phyloP scores from a whole-genome alignment of 2,797 vertebrate genomes.

The Galago senegalensis region DNA sequence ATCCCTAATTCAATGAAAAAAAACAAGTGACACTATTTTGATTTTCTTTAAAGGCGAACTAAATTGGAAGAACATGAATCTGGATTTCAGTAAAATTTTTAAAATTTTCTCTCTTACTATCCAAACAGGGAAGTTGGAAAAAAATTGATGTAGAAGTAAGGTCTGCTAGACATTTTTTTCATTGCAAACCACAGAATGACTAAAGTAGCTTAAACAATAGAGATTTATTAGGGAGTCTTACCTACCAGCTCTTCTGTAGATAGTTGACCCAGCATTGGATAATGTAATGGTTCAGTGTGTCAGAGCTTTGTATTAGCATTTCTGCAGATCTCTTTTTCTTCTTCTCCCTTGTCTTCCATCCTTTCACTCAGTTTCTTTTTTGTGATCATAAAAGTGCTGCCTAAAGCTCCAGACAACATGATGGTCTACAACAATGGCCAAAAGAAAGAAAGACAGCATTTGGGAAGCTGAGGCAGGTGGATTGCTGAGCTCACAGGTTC shows the following conservation, averaged over 20 bases:
- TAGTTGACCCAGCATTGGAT: background rate
- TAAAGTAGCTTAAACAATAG: background rate
- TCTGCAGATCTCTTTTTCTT: background rate
- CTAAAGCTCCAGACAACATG: background rate
- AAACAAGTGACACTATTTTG: background rate
- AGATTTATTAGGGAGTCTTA: background rate
- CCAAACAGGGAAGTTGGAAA: background rate
- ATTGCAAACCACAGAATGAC: background rate
- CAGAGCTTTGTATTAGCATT: background rate
- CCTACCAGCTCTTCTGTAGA: background rate
- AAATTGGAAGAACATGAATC: background rate
- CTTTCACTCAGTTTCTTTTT: background rate
- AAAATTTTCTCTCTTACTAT: background rate
- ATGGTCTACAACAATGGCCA: background rate
- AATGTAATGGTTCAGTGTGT: background rate
- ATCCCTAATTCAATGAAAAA: background rate
- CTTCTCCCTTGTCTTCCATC: too few relatives aligned
- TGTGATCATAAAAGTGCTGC: background rate
- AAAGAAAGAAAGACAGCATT: background rate
- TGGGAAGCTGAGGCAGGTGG: too few relatives aligned
- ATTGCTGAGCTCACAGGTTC: too few relatives aligned
- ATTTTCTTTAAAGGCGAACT: constrained; percentile 24
- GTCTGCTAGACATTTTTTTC: background rate
- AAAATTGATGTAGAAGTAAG: background rate
- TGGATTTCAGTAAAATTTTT: constrained; percentile 21